Conservation (phyloP, 2,888 invertebrate genomes). For the Abrostola triplasia region DNA sequence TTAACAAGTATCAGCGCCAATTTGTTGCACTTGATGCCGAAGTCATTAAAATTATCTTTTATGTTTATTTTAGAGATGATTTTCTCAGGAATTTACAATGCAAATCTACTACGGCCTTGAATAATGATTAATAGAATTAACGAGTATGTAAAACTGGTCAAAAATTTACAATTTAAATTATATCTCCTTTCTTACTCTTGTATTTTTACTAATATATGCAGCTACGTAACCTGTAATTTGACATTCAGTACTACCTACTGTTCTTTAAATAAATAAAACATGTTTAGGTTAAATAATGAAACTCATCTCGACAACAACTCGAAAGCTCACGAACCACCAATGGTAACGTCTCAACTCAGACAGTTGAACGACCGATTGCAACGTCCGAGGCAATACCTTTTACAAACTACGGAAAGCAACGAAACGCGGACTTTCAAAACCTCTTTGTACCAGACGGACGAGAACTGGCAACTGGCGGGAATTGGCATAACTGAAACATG, state of each 20-base stretch:
- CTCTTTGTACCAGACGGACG: constrained; percentile 41
- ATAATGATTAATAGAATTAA: background rate
- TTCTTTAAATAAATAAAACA: too few species aligned
- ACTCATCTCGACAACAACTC: constrained; percentile 31
- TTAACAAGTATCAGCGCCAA: constrained; percentile 16
- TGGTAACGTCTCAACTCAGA: constrained; percentile 51
- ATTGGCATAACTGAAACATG: constrained; percentile 44
- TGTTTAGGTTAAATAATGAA: background rate
- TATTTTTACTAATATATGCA: too few species aligned
- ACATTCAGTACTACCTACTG: too few species aligned
- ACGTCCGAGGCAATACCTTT: constrained; percentile 52
- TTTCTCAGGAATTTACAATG: background rate
- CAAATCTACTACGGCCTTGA: background rate
- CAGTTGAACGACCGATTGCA: constrained; percentile 71
- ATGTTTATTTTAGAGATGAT: background rate
- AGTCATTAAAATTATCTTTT: constrained; percentile 16
- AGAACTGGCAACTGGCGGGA: constrained; percentile 21
- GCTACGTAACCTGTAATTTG: too few species aligned
- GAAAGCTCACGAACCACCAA: constrained; percentile 38
- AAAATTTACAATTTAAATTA: too few species aligned
- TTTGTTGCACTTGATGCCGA: constrained; percentile 9
- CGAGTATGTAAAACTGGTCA: too few species aligned
- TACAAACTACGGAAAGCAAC: constrained; percentile 60
- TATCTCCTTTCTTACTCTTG: too few species aligned
- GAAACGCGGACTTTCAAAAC: constrained; percentile 64